Percentiles rank a stretch among this genome's conserved stretches.
Conservation (phyloP, 2,797 vertebrate species). For the Lacerta agilis region DNA sequence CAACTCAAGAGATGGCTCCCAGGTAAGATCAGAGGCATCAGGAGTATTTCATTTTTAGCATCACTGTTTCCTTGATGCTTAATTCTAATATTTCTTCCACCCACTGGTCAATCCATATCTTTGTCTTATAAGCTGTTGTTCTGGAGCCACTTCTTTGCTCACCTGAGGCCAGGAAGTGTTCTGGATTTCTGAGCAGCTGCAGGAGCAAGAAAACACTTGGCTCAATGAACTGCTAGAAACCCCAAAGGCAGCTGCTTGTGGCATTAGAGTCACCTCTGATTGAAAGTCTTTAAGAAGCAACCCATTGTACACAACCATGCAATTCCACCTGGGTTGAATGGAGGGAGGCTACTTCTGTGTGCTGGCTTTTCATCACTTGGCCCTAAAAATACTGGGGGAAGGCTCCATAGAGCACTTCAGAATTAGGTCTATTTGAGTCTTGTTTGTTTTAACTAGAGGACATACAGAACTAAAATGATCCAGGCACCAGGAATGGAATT, state of each 20-base stretch:
- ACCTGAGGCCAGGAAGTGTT: background rate
- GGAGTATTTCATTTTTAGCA: background rate
- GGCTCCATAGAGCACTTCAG: background rate
- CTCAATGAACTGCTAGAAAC: background rate
- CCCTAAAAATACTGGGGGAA: background rate
- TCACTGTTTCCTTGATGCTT: background rate
- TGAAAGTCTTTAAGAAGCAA: background rate
- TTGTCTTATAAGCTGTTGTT: background rate
- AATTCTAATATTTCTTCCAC: background rate
- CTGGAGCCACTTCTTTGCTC: background rate
- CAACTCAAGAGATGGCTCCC: background rate
- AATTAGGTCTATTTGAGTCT: background rate
- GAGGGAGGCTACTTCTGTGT: background rate
- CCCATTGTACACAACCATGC: background rate
- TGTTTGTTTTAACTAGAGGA: background rate
- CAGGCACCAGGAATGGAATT: background rate
- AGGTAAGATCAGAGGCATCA: background rate
- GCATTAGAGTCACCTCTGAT: background rate
- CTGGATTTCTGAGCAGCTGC: background rate
- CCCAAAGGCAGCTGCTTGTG: background rate
- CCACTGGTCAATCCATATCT: background rate
- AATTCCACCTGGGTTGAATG: background rate
- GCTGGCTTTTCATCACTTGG: background rate
- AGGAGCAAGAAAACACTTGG: background rate
- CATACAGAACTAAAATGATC: background rate